Percentiles rank a stretch among this genome's conserved stretches.
Conservation (phyloP, 2,888 invertebrate genomes). For the Trichogramma dendrolimi region DNA sequence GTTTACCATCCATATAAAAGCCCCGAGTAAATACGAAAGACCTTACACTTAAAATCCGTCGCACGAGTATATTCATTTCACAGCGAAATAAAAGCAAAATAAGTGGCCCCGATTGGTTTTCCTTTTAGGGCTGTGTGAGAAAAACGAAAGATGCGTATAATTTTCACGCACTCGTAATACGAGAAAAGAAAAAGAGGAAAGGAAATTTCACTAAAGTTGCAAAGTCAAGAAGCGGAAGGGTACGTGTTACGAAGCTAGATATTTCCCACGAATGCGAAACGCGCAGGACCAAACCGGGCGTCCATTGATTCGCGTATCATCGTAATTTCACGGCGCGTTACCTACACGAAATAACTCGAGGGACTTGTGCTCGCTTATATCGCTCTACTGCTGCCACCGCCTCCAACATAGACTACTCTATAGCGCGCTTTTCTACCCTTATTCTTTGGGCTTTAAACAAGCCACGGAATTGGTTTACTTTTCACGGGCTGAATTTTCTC, state of each 20-base stretch:
- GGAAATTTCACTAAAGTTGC: slow-evolving; percentile 35
- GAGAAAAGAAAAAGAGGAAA: slow-evolving; percentile 7
- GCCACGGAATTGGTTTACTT: slow-evolving; percentile 53
- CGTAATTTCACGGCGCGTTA: slow-evolving; percentile 54
- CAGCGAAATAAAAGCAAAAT: too few species aligned
- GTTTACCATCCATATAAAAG: too few species aligned
- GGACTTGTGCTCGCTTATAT: slow-evolving; percentile 33
- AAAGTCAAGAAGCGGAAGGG: slow-evolving; percentile 27
- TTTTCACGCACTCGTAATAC: too few species aligned
- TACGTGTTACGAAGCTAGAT: slow-evolving; percentile 10
- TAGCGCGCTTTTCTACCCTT: slow-evolving; percentile 7
- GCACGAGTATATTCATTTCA: too few species aligned
- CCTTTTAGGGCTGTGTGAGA: too few species aligned
- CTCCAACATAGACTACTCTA: slow-evolving; percentile 36
- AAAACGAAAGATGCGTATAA: too few species aligned
- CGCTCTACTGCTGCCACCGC: slow-evolving; percentile 33
- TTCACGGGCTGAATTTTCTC: slow-evolving; percentile 37
- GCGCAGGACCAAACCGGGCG: slow-evolving; percentile 32
- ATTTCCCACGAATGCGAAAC: slow-evolving; percentile 30
- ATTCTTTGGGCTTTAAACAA: slow-evolving; percentile 46
- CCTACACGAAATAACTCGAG: slow-evolving; percentile 52
- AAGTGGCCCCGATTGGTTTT: too few species aligned
- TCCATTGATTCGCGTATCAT: slow-evolving; percentile 52
- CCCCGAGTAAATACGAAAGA: too few species aligned
- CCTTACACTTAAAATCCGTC: too few species aligned